A percentile compares a stretch with the other conserved stretches of the same genome.
phyloP scores from a whole-genome alignment of 2,888 invertebrate genomes.

The Drosophila nigricruria region DNA sequence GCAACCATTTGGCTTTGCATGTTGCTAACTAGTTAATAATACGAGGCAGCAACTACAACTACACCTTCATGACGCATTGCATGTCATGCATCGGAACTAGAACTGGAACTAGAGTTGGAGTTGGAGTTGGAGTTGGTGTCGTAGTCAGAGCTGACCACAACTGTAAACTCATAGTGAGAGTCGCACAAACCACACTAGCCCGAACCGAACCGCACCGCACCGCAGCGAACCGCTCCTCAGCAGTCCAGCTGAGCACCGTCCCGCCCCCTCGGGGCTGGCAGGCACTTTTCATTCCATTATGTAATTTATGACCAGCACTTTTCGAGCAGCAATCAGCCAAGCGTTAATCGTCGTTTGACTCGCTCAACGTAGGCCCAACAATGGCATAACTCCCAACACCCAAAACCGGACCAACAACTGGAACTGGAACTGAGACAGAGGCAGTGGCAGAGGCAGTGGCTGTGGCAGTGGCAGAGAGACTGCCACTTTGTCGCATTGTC shows the following conservation, averaged over 20 bases:
- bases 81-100: slow-evolving; percentile 56
- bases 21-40: slow-evolving; percentile 79
- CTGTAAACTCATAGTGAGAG: slow-evolving; percentile 36
- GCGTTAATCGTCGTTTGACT: slow-evolving; percentile 82
- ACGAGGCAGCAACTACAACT: slow-evolving; percentile 35
- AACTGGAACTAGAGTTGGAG: background rate
- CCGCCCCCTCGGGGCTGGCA: slow-evolving; percentile 29
- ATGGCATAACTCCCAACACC: slow-evolving; percentile 54
- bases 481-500: slow-evolving; percentile 78
- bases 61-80: slow-evolving; percentile 69
- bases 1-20: slow-evolving; percentile 65
- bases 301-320: slow-evolving; percentile 80
- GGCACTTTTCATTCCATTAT: slow-evolving; percentile 72
- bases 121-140: background rate
- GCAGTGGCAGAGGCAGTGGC: background rate
- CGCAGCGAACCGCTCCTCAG: slow-evolving; percentile 23
- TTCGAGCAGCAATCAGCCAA: slow-evolving; percentile 76
- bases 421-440: slow-evolving; percentile 21
- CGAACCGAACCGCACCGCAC: slow-evolving; percentile 22
- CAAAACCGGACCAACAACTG: slow-evolving; percentile 28
- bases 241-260: too few species aligned
- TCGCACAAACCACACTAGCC: slow-evolving; percentile 9
- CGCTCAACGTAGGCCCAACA: slow-evolving; percentile 64
- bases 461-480: slow-evolving; percentile 28
- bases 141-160: slow-evolving; percentile 22